Percentiles rank a stretch among this genome's conserved stretches.
These are phyloP conservation scores for Ceratitis capitata DNA, from an alignment of 1,140 invertebrate species.

Conservation along the genomic window DNA sequence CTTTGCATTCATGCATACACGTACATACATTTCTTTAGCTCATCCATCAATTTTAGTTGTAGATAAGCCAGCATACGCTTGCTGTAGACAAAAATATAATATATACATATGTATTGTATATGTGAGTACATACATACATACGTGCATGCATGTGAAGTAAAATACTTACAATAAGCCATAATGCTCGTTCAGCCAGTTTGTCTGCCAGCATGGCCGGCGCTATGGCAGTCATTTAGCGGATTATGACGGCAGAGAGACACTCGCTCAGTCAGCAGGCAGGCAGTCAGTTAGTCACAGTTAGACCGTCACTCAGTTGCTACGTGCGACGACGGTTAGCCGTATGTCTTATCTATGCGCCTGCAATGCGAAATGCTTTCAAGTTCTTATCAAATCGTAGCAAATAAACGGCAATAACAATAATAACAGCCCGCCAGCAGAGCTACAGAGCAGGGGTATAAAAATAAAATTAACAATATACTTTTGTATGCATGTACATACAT, in stretches of 20 bases:
- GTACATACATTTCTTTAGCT: background rate
- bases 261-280: background rate
- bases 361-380: constrained; percentile 35
- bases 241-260: too few relatives aligned
- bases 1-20: background rate
- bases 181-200: background rate
- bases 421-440: background rate
- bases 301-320: too few relatives aligned
- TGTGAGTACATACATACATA: background rate
- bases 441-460: too few relatives aligned
- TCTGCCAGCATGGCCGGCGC: background rate
- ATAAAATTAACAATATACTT: background rate
- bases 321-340: too few relatives aligned
- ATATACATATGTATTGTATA: too few relatives aligned
- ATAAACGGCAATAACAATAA: constrained; percentile 24
- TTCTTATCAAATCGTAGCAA: constrained; percentile 32
- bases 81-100: background rate
- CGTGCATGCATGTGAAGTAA: background rate
- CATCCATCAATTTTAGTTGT: constrained; percentile 8
- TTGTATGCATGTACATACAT: background rate
- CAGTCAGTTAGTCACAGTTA: background rate
- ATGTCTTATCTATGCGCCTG: constrained; percentile 21
- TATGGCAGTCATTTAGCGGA: background rate
- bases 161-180: background rate
- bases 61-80: background rate